phyloP scores from a whole-genome alignment of 1,140 invertebrate species.

The Drosophila asahinai region DNA sequence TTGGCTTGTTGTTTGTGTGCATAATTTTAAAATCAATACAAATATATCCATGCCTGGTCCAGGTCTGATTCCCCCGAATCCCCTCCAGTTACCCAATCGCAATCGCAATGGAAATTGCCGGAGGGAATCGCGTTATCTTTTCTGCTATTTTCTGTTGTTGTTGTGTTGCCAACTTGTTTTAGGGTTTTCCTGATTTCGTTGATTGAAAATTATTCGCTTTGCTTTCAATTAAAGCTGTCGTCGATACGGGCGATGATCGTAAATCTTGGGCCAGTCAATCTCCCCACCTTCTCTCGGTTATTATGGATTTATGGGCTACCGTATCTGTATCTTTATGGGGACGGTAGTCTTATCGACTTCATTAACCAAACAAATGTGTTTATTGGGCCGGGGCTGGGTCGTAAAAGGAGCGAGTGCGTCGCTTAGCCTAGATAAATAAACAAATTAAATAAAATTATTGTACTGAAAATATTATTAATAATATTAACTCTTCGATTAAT shows the following conservation, averaged over 20 bases:
- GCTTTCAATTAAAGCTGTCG: conserved; percentile 81
- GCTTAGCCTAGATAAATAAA: conserved; percentile 76
- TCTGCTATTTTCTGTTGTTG: conserved; percentile 7
- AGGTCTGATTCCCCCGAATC: conserved; percentile 15
- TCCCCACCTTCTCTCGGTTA: conserved; percentile 25
- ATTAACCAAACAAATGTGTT: conserved; percentile 82
- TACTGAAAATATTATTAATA: conserved; percentile 74
- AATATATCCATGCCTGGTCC: conserved; percentile 72
- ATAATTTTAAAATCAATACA: conserved; percentile 85
- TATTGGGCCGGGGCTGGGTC: conserved; percentile 48
- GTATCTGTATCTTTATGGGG: conserved; percentile 72
- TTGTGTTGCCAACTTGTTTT: conserved; percentile 24
- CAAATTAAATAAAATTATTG: conserved; percentile 82
- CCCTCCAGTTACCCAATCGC: conserved; percentile 2
- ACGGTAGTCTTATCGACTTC: conserved; percentile 78
- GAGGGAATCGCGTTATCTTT: conserved; percentile 52
- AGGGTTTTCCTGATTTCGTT: conserved; percentile 53
- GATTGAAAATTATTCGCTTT: conserved; percentile 78
- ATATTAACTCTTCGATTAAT: conserved; percentile 43
- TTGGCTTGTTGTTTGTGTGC: conserved; percentile 72
- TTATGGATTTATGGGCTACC: conserved; percentile 69
- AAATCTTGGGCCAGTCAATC: conserved; percentile 63
- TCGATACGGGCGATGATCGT: conserved; percentile 60
- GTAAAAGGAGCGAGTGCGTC: conserved; percentile 34
- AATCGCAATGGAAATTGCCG: conserved; percentile 12